phyloP scores from a whole-genome alignment of 2,113 vertebrate genomes.

The Loxodonta africana region DNA sequence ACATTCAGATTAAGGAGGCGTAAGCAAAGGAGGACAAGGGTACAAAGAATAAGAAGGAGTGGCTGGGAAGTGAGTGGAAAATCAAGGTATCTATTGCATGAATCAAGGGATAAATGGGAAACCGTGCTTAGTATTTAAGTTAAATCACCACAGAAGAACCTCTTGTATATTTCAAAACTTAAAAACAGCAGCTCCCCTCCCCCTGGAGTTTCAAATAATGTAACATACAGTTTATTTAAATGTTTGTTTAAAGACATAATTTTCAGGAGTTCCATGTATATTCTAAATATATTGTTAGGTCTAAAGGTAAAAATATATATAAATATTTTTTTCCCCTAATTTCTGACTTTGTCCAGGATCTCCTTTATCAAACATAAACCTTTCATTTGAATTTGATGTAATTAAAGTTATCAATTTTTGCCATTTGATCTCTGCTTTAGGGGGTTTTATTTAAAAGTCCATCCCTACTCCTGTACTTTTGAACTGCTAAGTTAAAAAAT shows the following conservation, averaged over 20 bases:
- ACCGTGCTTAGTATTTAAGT: neutral
- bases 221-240: neutral
- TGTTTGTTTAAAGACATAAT: neutral
- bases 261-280: neutral
- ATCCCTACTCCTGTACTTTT: too few species aligned
- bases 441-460: neutral
- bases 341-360: neutral
- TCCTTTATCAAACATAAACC: neutral
- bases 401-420: neutral
- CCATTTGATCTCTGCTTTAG: neutral
- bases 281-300: neutral
- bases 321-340: neutral
- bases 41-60: neutral
- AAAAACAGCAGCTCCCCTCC: neutral
- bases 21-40: neutral
- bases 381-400: conserved; percentile 16
- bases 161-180: neutral
- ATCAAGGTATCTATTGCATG: neutral
- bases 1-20: neutral
- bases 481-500: neutral
- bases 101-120: neutral
- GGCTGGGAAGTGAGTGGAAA: neutral
- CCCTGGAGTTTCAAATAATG: neutral
- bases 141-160: neutral
- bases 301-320: neutral